These are phyloP conservation scores for Silurus lanzhouensis DNA, from an alignment of 2,797 vertebrate genomes.

Conservation along the genomic window DNA sequence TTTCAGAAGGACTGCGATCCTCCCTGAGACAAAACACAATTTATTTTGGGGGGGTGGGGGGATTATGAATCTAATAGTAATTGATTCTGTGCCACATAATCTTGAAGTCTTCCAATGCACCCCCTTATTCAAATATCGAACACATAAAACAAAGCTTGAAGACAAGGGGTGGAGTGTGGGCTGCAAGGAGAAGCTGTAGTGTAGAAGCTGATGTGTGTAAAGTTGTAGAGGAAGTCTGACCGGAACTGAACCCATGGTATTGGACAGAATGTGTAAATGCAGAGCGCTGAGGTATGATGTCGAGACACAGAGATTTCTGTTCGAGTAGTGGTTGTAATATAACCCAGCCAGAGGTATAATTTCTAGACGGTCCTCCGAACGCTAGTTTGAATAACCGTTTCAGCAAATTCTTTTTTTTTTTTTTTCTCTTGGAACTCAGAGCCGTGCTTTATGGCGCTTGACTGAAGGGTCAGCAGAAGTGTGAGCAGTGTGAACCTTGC, in stretches of 20 bases:
- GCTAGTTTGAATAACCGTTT: not conserved
- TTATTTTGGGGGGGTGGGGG: not conserved
- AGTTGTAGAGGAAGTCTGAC: not conserved
- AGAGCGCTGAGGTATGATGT: not conserved
- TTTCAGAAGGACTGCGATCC: slow-evolving; percentile 4
- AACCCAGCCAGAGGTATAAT: not conserved
- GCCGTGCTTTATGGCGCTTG: not conserved
- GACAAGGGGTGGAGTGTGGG: not conserved
- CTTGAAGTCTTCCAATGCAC: not conserved
- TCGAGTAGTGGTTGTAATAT: not conserved
- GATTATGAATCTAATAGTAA: not conserved
- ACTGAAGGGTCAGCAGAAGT: slow-evolving; percentile 12
- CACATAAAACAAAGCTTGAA: not conserved
- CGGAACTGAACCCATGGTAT: not conserved
- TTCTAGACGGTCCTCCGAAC: not conserved
- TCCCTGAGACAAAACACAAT: not conserved
- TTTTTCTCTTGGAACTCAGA: not conserved
- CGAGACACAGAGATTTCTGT: not conserved
- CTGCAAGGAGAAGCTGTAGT: not conserved
- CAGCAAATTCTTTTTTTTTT: not conserved
- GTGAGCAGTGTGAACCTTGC: not conserved
- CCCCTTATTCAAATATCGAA: not conserved
- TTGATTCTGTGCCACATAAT: not conserved
- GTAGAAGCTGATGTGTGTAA: not conserved
- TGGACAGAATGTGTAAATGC: too few species aligned